Base-by-base conservation (phyloP, 2,888 invertebrate genomes). In the Cryptocephalus moraei region DNA sequence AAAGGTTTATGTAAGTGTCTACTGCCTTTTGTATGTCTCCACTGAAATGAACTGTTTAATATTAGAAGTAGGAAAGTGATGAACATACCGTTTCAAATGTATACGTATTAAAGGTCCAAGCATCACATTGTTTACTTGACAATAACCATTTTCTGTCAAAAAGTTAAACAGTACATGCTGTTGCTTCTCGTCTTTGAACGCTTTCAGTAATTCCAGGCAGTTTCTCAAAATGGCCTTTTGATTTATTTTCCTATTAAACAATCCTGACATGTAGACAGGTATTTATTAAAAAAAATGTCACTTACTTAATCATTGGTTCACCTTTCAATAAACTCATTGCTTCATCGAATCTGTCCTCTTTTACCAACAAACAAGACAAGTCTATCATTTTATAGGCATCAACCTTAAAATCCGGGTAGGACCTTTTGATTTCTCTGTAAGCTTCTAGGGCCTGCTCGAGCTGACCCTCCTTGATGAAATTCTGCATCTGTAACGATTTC, bases 311-410 rank as follows among this genome's bases (percentile, higher is more conserved):
- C 38, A 42, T 41, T 9, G 40, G 42, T 45, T 79, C 77, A 13
- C 75, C 70, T 32, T 63, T 67, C 31, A 84, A 69, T 50, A 82
- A 56, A 3, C 69, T 63, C 8, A 73, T 61, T 0, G 77, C 78
- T 34, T 71, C 68, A 1, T 68, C 61, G 44, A 74, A 66, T 52
- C 68, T 68, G 48, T 71, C 67, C 9, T 73, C 66, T 39, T 74
- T 71, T 4, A 80, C 75, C 64, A 84, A 71, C 6, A 81, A 67
- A 0, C 76, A 75, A 0, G 80, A 81, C 48, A 76, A 79, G 58
- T 81, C 79, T 2, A 86, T 69, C 2, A 84, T 65, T 65, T 86
- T 86, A 60, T 73, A 79, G 55, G 78, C 78, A 62, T 86, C 85
- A 11, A 85, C 57, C 1, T 62, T 65, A 60, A 84, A 84, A 48